Conservation (phyloP, 2,113 vertebrate species). For the Cynopterus brachyotis region DNA sequence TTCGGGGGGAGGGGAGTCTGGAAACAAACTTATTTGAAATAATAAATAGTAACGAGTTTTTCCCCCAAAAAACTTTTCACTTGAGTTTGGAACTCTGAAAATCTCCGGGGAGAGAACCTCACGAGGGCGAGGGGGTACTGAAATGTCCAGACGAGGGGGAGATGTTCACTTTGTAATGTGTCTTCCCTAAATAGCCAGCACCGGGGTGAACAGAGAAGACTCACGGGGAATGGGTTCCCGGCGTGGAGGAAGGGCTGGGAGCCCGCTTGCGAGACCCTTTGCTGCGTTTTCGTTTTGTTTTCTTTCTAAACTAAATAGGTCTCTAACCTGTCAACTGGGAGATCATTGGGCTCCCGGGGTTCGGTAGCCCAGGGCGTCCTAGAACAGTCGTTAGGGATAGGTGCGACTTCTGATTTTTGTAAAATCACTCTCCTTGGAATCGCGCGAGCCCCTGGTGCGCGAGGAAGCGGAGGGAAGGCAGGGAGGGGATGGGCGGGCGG, state of each 20-base stretch:
- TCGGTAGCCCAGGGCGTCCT: not conserved
- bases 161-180: not conserved
- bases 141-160: not conserved
- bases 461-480: not conserved
- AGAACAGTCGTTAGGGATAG: not conserved
- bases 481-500: not conserved
- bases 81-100: not conserved
- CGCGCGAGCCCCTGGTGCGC: not conserved
- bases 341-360: not conserved
- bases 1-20: not conserved
- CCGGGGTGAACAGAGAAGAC: not conserved
- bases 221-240: fast-evolving
- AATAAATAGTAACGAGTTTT: not conserved
- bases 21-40: not conserved
- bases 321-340: not conserved
- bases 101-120: not conserved
- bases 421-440: slow-evolving; percentile 12
- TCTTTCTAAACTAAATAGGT: not conserved
- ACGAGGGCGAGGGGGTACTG: no score
- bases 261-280: not conserved
- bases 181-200: not conserved
- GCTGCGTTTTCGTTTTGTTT: not conserved
- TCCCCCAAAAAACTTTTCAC: slow-evolving; percentile 34
- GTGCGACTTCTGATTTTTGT: slow-evolving; percentile 27
- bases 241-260: not conserved